A percentile compares a stretch with the other conserved stretches of the same genome.
Conservation (phyloP, 2,797 vertebrate genomes). For the Lithobates sylvaticus region DNA sequence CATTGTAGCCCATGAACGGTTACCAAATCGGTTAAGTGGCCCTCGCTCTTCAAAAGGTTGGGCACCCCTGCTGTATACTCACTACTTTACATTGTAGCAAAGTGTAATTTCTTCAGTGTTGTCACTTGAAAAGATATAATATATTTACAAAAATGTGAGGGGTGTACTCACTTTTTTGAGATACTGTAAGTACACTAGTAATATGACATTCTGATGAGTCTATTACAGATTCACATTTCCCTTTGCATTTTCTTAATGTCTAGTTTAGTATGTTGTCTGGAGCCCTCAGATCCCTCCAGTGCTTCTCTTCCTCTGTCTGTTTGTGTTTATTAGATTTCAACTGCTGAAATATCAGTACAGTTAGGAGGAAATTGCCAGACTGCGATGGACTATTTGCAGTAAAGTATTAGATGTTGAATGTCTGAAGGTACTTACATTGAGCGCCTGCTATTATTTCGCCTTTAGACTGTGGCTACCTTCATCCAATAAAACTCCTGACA, state of each 20-base stretch:
- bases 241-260: background rate
- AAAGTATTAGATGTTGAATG: background rate
- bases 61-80: too few species aligned
- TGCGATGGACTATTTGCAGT: constrained; percentile 13
- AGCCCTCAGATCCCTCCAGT: background rate
- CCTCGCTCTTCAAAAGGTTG: too few species aligned
- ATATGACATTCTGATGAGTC: too few species aligned
- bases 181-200: too few species aligned
- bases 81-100: too few species aligned
- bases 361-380: constrained; percentile 42
- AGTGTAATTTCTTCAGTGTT: too few species aligned
- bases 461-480: background rate
- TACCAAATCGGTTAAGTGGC: too few species aligned
- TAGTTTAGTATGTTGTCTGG: constrained; percentile 1
- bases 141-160: too few species aligned
- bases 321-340: background rate
- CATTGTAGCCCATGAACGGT: too few species aligned
- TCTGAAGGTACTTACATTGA: background rate
- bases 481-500: background rate
- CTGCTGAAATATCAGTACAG: constrained; percentile 19
- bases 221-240: background rate
- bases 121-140: too few species aligned
- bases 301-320: background rate
- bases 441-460: background rate
- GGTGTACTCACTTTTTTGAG: too few species aligned